Conservation (phyloP, 2,797 vertebrate genomes). For the Epinephelus malabaricus region DNA sequence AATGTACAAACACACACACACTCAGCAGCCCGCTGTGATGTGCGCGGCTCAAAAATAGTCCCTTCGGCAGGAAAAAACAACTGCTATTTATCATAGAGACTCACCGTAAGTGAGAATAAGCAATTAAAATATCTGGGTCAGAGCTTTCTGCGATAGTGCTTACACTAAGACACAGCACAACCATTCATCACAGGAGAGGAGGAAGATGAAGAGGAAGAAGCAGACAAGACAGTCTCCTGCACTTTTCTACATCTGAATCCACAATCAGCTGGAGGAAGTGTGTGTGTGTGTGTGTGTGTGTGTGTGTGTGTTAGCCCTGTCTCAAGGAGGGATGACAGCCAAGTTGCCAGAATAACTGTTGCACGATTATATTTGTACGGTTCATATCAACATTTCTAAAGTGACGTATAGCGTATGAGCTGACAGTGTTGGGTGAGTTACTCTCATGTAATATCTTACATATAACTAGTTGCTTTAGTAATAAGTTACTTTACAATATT, state of each 20-base stretch:
- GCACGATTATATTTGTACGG: too few species aligned
- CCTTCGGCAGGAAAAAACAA: slow-evolving; percentile 67
- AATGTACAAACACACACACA: slow-evolving; percentile 23
- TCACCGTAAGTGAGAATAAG: slow-evolving; percentile 73
- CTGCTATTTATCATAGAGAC: slow-evolving; percentile 78
- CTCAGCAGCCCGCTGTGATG: slow-evolving; percentile 60
- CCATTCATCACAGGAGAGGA: slow-evolving; percentile 68
- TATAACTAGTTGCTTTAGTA: too few species aligned
- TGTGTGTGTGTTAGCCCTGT: background rate
- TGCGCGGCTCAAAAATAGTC: slow-evolving; percentile 67
- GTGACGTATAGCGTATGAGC: too few species aligned
- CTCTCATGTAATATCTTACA: too few species aligned
- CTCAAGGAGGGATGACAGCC: background rate
- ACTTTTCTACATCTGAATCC: slow-evolving; percentile 26
- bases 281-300: background rate
- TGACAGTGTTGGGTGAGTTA: too few species aligned
- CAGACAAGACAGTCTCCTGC: slow-evolving; percentile 16
- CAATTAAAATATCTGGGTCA: slow-evolving; percentile 86
- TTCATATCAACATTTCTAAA: too few species aligned
- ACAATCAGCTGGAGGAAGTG: slow-evolving; percentile 26
- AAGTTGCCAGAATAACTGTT: too few species aligned
- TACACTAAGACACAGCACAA: slow-evolving; percentile 62
- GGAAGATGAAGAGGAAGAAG: background rate
- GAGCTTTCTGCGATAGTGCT: slow-evolving; percentile 76
- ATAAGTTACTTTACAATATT: too few species aligned